phyloP scores from a whole-genome alignment of 2,797 vertebrate species.

The Emys orbicularis region DNA sequence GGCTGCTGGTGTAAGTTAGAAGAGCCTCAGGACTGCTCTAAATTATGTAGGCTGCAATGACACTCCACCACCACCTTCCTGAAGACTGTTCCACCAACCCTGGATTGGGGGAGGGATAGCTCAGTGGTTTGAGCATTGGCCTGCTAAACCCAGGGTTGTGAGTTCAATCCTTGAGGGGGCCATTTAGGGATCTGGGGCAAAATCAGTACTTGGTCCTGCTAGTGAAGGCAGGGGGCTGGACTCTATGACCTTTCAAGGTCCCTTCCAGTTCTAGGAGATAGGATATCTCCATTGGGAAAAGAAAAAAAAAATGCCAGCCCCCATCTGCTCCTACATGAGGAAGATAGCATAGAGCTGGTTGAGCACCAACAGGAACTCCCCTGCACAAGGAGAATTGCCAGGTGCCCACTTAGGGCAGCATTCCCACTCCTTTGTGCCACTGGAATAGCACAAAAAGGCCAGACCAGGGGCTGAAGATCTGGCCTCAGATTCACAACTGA shows the following conservation, averaged over 20 bases:
- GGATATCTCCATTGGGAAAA: too few species aligned
- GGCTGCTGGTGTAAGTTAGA: constrained; percentile 41
- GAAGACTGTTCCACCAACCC: constrained; percentile 10
- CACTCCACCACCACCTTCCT: not conserved
- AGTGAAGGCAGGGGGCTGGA: too few species aligned
- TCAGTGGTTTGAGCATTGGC: too few species aligned
- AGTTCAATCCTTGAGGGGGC: too few species aligned
- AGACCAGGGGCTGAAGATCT: not conserved
- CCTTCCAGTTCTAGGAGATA: too few species aligned
- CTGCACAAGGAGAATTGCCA: not conserved
- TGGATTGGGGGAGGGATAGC: not conserved
- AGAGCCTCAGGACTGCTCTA: constrained; percentile 29
- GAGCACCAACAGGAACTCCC: not conserved
- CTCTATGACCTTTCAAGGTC: too few species aligned
- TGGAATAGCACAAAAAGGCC: not conserved
- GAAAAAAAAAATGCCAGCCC: not conserved
- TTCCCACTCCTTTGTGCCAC: not conserved
- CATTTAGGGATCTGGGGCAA: too few species aligned
- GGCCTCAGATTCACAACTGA: not conserved
- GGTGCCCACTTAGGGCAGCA: not conserved
- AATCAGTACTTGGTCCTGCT: too few species aligned
- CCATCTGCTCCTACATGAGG: not conserved
- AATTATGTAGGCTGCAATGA: not conserved
- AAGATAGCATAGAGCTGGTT: rapidly evolving
- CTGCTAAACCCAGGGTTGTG: too few species aligned